Evolutionary conservation across 2,113 vertebrate species (phyloP).

Genomic region (Desmodus rotundus): DNA sequence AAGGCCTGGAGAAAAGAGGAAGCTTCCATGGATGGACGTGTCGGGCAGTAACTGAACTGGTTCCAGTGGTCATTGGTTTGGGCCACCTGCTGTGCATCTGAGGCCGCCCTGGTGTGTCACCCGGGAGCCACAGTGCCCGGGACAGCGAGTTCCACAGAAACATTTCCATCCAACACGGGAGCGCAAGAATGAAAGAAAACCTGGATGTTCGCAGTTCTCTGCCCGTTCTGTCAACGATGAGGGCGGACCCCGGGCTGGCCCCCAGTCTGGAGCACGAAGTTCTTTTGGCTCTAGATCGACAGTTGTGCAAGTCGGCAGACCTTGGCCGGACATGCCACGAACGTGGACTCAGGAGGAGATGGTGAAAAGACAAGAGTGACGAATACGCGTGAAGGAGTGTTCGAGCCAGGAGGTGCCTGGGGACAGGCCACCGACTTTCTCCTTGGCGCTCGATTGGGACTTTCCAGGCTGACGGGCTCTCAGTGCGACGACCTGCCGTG

Average conservation of each 20-base stretch:
- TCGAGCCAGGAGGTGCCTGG: not conserved
- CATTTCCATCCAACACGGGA: not conserved
- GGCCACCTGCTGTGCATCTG: too few relatives aligned
- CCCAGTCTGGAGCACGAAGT: not conserved
- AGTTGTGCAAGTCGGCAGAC: not conserved
- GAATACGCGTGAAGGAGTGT: not conserved
- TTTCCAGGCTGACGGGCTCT: not conserved
- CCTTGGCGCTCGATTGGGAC: not conserved
- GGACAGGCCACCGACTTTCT: not conserved
- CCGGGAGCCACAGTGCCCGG: not conserved
- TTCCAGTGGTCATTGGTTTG: not conserved
- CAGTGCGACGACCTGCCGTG: not conserved
- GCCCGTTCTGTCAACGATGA: not conserved
- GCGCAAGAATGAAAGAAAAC: not conserved
- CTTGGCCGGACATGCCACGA: not conserved
- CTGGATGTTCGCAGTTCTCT: not conserved
- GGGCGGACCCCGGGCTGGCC: not conserved
- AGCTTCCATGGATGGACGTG: not conserved
- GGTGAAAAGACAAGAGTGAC: not conserved
- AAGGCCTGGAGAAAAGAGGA: not conserved
- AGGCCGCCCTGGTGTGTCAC: not conserved
- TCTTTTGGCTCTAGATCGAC: not conserved
- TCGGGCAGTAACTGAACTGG: not conserved
- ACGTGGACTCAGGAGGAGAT: not conserved
- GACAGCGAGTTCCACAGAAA: not conserved